Base-by-base conservation (phyloP, 35 echinoderm and acorn worm genomes). In the Hemicentrotus pulcherrimus region DNA sequence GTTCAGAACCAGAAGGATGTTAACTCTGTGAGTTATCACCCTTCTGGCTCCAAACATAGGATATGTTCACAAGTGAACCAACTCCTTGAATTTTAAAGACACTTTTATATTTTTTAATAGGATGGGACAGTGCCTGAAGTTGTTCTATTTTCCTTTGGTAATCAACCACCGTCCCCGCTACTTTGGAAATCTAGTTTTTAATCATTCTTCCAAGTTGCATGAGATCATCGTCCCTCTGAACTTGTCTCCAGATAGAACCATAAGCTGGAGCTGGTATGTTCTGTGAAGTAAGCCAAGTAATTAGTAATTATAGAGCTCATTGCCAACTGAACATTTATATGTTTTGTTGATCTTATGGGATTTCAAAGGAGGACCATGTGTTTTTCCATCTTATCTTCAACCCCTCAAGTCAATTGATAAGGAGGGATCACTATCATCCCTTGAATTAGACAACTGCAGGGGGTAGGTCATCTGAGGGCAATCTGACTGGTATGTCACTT, bases 341-440 rank as follows among this genome's bases (percentile, higher is more conserved):
- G 50, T 55, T 55, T n/a, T 78, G 5, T 22, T 28, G 6, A 28
- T 28, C 61, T 70, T 70, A 6, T 24, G 61, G 61, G 5, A 70
- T 19, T 0, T 78, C 1, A 4, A n/a, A 28, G 28, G 24, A 8
- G 65, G 22, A 78, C 19, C 65, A 22, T 28, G 65, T 78, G 65
- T 78, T 78, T 78, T n/a, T 78, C 65, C 19, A 78, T 78, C 65
- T 78, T 78, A 78, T 78, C 65, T 78, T n/a, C 65, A 78, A 55
- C 65, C 7, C 22, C 65, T n/a, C 65, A 30, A 78, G 65, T 28
- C 65, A 28, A n/a, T 15, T 78, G 65, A 78, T 78, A 78, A 78
- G 18, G 65, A 78, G 65, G 65, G 65, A 78, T 78, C 65, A 78
- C 65, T 78, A 78, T 78, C 65, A 78, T 78, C 24, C 65, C 65